phyloP scores from a whole-genome alignment of 2,797 vertebrate species.

The Pangasius macronema region DNA sequence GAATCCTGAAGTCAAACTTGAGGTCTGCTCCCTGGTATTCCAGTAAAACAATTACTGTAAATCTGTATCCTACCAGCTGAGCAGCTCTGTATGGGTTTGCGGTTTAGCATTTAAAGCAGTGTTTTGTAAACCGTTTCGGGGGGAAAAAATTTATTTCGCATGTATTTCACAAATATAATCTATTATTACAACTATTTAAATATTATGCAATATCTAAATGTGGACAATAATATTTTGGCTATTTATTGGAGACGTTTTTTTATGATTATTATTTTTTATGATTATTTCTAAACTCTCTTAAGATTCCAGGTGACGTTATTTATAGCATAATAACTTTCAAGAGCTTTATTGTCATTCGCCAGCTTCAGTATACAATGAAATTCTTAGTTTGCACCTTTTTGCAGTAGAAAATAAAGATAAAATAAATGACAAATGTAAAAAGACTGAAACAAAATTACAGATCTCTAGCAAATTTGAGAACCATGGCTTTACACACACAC shows the following conservation, averaged over 20 bases:
- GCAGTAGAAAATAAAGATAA: not conserved
- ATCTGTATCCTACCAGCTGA: slow-evolving; percentile 26
- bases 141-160: not conserved
- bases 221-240: not conserved
- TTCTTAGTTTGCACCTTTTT: not conserved
- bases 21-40: slow-evolving; percentile 33
- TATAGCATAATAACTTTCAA: not conserved
- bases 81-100: slow-evolving; percentile 12
- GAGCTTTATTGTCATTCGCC: not conserved
- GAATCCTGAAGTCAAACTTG: slow-evolving; percentile 38
- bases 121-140: not conserved
- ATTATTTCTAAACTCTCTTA: not conserved
- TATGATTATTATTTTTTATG: not conserved
- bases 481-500: not conserved
- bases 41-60: slow-evolving; percentile 49
- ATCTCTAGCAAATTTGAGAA: not conserved
- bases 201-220: not conserved
- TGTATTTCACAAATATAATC: not conserved
- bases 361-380: not conserved
- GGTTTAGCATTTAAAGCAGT: not conserved
- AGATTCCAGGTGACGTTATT: not conserved
- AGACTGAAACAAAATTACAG: not conserved
- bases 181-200: too few relatives aligned
- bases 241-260: not conserved
- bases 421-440: too few relatives aligned